Conservation (phyloP, 2,113 vertebrate species). For the Prietella phreatophila region DNA sequence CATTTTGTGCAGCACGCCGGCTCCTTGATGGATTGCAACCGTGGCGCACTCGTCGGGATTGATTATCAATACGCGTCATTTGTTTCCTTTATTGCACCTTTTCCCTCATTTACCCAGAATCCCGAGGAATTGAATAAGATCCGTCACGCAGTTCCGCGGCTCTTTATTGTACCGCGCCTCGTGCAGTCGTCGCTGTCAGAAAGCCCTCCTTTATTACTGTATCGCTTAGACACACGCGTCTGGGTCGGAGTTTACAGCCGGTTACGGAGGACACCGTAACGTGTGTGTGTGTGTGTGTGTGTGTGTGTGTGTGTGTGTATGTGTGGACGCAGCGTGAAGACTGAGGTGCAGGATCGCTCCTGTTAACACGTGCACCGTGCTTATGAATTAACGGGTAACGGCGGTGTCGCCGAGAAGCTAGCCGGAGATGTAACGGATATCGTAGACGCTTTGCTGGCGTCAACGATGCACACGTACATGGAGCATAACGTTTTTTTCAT, state of each 20-base stretch:
- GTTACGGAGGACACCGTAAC: neutral
- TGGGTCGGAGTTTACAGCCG: constrained; percentile 20
- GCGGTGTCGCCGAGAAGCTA: neutral
- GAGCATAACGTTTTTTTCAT: neutral
- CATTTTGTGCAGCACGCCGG: constrained; percentile 12
- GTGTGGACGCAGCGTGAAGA: neutral
- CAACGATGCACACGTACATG: neutral
- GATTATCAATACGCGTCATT: constrained; percentile 58
- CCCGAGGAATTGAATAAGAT: constrained; percentile 48
- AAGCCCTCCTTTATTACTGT: constrained; percentile 42
- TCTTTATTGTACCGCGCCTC: constrained; percentile 31
- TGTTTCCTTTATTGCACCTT: constrained; percentile 57
- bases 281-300: neutral
- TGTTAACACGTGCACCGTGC: neutral
- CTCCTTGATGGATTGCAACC: constrained; percentile 48
- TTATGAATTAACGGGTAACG: neutral
- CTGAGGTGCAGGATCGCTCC: neutral
- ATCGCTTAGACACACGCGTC: constrained; percentile 28
- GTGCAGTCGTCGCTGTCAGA: constrained; percentile 22
- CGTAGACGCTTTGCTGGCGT: neutral
- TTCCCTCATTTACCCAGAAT: constrained; percentile 49
- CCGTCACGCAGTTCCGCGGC: constrained; percentile 31
- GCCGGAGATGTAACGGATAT: neutral
- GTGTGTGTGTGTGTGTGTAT: neutral
- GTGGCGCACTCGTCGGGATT: constrained; percentile 49